Base-by-base conservation (phyloP, 2,113 vertebrate species). In the Cariama cristata region DNA sequence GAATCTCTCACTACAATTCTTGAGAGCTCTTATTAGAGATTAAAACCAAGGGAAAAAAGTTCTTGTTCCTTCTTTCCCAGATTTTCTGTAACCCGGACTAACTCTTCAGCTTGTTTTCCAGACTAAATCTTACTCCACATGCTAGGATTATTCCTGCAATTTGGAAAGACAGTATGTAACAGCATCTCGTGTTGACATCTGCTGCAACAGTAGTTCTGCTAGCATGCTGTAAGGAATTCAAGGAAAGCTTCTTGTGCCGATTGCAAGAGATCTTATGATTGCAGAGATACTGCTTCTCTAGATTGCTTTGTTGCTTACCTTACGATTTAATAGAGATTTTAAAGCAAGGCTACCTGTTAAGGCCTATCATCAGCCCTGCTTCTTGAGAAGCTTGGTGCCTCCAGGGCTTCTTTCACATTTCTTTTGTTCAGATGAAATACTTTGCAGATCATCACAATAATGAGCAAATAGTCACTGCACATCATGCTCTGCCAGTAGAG, bases 121-220 rank as follows among this genome's bases (percentile, higher is more conserved):
- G 66, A 69, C 26, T 55, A 38, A 88, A 53, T 90, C 23, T 90
- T 95, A 89, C 73, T 91, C 42, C 53, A 85, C 83, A 72, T 60
- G 45, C 42, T 68, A 33, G 56, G 40, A 83, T 80, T 76, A 79
- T 64, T 96, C 73, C 64, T 60, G 53, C 18, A 8, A 81, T 81
- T 79, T 87, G 66, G 80, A 93, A 97, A 91, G 80, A 66, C n/a
- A 11, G 58, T 62, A 38, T 93, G 86, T 55, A 72, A 89, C 53
- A 80, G 35, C 73, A 89, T 64, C 66, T 79, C 66, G 85, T 91
- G 30, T 76, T 91, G 86, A 87, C 26, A 58, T 85, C 73, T 94
- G 20, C 79, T 89, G 81, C 87, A 94, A 95, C 59, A 95, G 62
- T 45, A 86, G 49, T 79, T 96, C 84, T 93, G 38, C 44, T 91